Evolutionary conservation across 2,113 vertebrate species (phyloP).

Genomic region (Labrus mixtus): DNA sequence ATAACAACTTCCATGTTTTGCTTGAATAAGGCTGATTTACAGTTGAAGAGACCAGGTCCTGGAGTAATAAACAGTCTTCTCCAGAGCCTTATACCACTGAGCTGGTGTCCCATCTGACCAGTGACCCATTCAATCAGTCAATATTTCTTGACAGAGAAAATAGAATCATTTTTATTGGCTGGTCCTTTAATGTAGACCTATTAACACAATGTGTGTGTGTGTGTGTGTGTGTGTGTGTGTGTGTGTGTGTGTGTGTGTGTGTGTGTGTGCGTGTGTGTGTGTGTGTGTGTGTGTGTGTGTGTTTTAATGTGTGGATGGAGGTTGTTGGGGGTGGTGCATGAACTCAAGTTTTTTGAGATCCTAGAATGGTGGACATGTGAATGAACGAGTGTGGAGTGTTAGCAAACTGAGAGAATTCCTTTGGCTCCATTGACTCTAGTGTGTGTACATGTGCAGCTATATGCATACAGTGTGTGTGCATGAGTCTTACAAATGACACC

Average conservation of each 20-base stretch:
- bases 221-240: background rate
- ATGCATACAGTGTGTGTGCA: background rate
- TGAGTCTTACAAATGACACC: conserved; percentile 58
- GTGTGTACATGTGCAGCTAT: background rate
- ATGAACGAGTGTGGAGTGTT: conserved; percentile 6
- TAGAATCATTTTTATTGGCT: conserved; percentile 42
- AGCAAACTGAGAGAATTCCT: background rate
- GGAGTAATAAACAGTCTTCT: conserved; percentile 1
- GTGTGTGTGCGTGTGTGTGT: too few relatives aligned
- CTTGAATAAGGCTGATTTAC: background rate
- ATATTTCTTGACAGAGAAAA: conserved; percentile 50
- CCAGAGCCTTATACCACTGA: background rate
- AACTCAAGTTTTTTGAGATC: conserved; percentile 6
- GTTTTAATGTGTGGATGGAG: background rate
- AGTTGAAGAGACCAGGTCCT: background rate
- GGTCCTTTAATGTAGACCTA: conserved; percentile 49
- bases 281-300: background rate
- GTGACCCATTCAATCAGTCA: conserved; percentile 54
- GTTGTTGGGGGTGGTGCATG: conserved; percentile 6
- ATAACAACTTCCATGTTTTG: background rate
- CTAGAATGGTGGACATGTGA: background rate
- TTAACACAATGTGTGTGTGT: conserved; percentile 36
- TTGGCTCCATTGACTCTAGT: background rate
- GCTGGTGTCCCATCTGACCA: conserved; percentile 41
- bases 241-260: too few relatives aligned